Percentiles rank a stretch among this genome's conserved stretches.
Evolutionary conservation across 2,113 vertebrate species (phyloP).

Genomic region (Myiopsitta monachus): DNA sequence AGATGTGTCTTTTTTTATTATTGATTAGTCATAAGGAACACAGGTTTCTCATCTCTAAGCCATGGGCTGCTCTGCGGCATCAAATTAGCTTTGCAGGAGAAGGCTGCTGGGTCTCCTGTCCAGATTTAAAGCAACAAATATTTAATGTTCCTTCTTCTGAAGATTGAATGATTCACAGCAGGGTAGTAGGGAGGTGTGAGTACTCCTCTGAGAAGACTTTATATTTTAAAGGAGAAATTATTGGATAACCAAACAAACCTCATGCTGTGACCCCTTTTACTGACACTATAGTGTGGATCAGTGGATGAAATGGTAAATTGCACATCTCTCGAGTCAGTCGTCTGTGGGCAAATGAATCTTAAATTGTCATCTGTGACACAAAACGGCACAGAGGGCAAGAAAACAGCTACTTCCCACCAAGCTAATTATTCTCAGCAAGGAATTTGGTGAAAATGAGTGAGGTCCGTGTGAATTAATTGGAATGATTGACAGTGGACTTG

Average conservation of each 20-base stretch:
- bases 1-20: not conserved
- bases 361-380: not conserved
- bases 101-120: not conserved
- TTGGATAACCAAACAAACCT: not conserved
- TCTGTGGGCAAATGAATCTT: not conserved
- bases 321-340: not conserved
- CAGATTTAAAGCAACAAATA: not conserved
- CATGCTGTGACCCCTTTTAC: not conserved
- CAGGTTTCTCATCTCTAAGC: not conserved
- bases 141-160: not conserved
- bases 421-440: slow-evolving; percentile 12
- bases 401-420: not conserved
- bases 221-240: not conserved
- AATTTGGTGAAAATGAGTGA: not conserved
- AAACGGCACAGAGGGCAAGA: not conserved
- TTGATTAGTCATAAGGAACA: not conserved
- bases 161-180: not conserved
- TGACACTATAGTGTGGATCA: not conserved
- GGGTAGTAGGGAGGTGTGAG: not conserved
- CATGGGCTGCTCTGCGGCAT: not conserved
- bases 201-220: not conserved
- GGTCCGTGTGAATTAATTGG: not conserved
- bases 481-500: not conserved
- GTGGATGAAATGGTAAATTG: not conserved
- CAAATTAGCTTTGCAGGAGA: not conserved